Evolutionary conservation across 2,797 vertebrate genomes (phyloP).

Genomic region (Platyrinchus mystaceus): DNA sequence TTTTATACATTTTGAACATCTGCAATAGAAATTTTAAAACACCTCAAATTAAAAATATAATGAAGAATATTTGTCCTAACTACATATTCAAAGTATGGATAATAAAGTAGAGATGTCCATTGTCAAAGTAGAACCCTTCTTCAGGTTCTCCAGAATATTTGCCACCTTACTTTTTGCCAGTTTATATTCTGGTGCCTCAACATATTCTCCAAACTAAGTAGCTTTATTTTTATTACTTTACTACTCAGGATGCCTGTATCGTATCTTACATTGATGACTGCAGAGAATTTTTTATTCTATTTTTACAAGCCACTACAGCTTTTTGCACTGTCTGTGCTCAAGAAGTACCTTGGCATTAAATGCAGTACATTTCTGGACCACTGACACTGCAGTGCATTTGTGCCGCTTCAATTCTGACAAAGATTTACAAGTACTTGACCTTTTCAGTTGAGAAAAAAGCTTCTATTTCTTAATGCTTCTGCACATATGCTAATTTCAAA

Average conservation of each 20-base stretch:
- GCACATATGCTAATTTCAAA: background rate
- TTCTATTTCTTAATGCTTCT: constrained; percentile 1
- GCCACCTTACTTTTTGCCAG: background rate
- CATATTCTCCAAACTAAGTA: background rate
- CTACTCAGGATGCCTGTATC: background rate
- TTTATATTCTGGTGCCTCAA: background rate
- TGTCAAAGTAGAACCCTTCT: background rate
- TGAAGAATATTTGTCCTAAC: background rate
- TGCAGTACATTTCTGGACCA: background rate
- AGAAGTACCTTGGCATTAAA: background rate
- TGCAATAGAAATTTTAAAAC: background rate
- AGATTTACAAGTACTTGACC: constrained; percentile 45
- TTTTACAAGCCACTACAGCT: background rate
- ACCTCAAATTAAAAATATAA: background rate
- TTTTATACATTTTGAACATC: background rate
- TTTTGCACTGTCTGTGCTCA: background rate
- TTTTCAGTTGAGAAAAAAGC: background rate
- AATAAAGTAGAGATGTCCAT: background rate
- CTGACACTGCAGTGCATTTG: background rate
- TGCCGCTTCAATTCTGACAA: background rate
- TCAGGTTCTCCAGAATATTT: background rate
- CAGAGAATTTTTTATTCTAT: background rate
- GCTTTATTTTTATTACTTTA: background rate
- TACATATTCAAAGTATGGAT: background rate
- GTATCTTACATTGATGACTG: background rate